Percentiles rank a stretch among this genome's conserved stretches.
Conservation (phyloP, 1,140 invertebrate species). For the Hylaeus anthracinus region DNA sequence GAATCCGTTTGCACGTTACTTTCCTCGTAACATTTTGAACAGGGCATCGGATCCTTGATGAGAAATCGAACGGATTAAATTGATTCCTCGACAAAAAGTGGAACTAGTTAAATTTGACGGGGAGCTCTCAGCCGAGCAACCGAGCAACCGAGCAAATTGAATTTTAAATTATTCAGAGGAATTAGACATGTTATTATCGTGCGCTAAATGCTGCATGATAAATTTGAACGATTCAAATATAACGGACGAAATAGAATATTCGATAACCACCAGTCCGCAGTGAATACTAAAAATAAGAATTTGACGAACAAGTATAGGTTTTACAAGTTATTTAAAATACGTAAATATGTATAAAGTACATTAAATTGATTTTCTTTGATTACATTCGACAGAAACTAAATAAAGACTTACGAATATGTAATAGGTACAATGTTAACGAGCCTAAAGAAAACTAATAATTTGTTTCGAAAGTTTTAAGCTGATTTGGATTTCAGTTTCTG, state of each 20-base stretch:
- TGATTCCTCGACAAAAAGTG: not conserved
- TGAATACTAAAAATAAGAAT: too few relatives aligned
- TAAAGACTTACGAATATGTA: too few relatives aligned
- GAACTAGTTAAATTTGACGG: too few relatives aligned
- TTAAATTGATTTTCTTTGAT: too few relatives aligned
- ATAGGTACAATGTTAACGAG: too few relatives aligned
- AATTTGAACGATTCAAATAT: not conserved
- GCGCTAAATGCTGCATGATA: not conserved
- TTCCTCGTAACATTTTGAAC: not conserved
- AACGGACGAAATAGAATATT: not conserved
- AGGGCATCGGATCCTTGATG: not conserved
- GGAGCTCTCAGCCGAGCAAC: too few relatives aligned
- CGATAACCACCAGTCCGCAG: not conserved
- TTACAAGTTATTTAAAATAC: too few relatives aligned
- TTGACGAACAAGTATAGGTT: not conserved
- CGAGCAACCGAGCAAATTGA: not conserved
- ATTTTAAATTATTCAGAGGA: constrained; percentile 3
- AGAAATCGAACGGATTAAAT: not conserved
- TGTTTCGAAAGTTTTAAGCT: too few relatives aligned
- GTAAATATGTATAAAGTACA: too few relatives aligned
- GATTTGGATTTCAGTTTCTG: too few relatives aligned
- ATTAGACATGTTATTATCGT: not conserved
- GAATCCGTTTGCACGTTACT: not conserved
- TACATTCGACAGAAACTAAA: too few relatives aligned
- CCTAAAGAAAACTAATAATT: too few relatives aligned